A percentile compares a stretch with the other conserved stretches of the same genome.
These are phyloP conservation scores for Taeniopygia guttata DNA, from an alignment of 2,797 vertebrate genomes.

Conservation along the genomic window DNA sequence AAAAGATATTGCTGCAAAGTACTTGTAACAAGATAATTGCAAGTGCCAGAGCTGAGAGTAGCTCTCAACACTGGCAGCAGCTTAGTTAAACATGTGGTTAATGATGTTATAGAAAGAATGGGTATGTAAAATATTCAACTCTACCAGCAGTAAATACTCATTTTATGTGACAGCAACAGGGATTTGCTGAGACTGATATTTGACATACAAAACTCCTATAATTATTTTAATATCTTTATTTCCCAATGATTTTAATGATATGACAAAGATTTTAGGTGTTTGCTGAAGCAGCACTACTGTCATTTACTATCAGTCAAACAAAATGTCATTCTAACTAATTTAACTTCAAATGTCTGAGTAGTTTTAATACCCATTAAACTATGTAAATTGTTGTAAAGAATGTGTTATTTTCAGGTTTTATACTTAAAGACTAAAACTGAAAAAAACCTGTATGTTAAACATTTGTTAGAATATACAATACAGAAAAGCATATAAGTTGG, in stretches of 20 bases:
- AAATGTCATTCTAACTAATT: conserved; percentile 59
- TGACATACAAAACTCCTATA: conserved; percentile 62
- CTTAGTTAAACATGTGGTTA: conserved; percentile 72
- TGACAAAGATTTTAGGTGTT: conserved; percentile 63
- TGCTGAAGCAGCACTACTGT: conserved; percentile 69
- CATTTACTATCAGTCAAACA: conserved; percentile 54
- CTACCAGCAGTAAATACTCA: conserved; percentile 65
- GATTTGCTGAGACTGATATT: conserved; percentile 68
- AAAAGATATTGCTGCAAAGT: conserved; percentile 62
- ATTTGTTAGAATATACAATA: neutral
- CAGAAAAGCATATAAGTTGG: neutral
- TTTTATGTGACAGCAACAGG: conserved; percentile 72
- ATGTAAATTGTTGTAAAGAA: neutral
- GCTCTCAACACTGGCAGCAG: conserved; percentile 60
- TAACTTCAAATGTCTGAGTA: neutral
- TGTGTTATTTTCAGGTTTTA: neutral
- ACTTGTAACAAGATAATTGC: conserved; percentile 58
- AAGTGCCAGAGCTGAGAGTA: conserved; percentile 61
- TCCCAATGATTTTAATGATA: conserved; percentile 65
- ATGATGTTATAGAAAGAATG: conserved; percentile 63
- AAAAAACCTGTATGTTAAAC: neutral
- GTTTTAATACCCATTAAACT: conserved; percentile 38
- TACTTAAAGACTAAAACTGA: neutral
- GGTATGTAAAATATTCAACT: conserved; percentile 56
- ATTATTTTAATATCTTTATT: conserved; percentile 72